Base-by-base conservation (phyloP, 2,113 vertebrate genomes). In the Cynoglossus semilaevis region DNA sequence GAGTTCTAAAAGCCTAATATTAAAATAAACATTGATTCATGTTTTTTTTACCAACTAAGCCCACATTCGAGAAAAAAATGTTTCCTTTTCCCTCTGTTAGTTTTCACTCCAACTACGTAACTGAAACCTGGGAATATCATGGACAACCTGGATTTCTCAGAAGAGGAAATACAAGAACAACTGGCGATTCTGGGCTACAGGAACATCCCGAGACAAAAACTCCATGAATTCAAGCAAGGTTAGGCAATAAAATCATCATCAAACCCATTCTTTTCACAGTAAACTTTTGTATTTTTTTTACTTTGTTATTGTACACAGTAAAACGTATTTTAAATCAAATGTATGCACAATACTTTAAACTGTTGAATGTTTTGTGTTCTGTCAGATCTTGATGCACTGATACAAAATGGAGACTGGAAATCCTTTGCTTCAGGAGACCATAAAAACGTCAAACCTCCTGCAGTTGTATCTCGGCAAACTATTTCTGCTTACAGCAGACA, bases 221-320 rank as follows among this genome's bases (percentile, higher is more conserved):
- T 92, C 41, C 72, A 4, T 2, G 83, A 90, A 64, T 90, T 92
- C 55, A 92, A 91, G 53, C 72, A 46, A 88, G 91, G 91, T 91
- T 16, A 5, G 15, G 3, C n/a, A 29, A 29, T 29, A 29, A 29
- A 29, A 6, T 29, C n/a, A n/a, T 29, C 3, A 29, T 29, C 22
- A 29, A n/a, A n/a, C n/a, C n/a, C 19, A 49, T 38, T 7, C 8
- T 35, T 17, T 43, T 10, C 36, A 8, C 9, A 4, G 7, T 15
- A 8, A 22, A 8, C 42, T 18, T 55, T 55, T 1, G 12, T 15
- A 14, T 19, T 12, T 41, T 4, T 41, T 12, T 4, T 10, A 5
- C 12, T 41, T 11, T 41, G 14, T 13, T 13, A 13, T 11, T 41
- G 38, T 9, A 12, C 1, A 38, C 8, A 38, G 37, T 38, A 38